These are phyloP conservation scores for Pithys albifrons DNA, from an alignment of 2,113 vertebrate genomes.

Conservation along the genomic window DNA sequence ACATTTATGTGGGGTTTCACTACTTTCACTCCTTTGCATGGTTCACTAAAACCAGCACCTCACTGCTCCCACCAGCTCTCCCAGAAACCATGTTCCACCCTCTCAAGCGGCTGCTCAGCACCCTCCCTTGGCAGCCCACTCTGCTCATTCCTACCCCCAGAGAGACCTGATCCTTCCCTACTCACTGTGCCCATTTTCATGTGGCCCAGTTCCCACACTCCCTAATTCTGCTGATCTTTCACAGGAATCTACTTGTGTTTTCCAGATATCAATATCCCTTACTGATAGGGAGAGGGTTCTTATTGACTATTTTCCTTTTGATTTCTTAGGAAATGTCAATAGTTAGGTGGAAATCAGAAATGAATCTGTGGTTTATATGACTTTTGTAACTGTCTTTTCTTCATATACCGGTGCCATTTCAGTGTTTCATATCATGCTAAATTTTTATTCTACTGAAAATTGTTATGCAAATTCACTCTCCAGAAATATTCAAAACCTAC, in stretches of 20 bases:
- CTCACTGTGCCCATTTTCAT: neutral
- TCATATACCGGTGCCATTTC: neutral
- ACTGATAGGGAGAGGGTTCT: neutral
- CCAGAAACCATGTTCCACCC: neutral
- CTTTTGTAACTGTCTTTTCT: neutral
- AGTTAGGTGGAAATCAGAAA: neutral
- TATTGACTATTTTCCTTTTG: neutral
- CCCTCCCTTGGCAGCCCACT: neutral
- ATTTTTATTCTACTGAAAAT: neutral
- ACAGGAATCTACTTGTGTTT: neutral
- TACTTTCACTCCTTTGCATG: neutral
- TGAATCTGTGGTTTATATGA: neutral
- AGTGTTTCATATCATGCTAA: neutral
- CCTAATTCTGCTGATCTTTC: neutral
- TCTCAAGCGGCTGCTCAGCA: neutral
- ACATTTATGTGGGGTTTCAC: neutral
- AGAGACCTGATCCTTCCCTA: neutral
- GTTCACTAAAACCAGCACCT: neutral
- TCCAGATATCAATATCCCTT: neutral
- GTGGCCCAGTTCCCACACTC: no score
- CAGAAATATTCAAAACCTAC: neutral
- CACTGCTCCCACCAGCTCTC: neutral
- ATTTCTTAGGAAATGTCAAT: neutral
- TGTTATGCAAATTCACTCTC: neutral
- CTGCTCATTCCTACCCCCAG: neutral